Base-by-base conservation (phyloP, 1,140 invertebrate species). In the Papilio machaon region DNA sequence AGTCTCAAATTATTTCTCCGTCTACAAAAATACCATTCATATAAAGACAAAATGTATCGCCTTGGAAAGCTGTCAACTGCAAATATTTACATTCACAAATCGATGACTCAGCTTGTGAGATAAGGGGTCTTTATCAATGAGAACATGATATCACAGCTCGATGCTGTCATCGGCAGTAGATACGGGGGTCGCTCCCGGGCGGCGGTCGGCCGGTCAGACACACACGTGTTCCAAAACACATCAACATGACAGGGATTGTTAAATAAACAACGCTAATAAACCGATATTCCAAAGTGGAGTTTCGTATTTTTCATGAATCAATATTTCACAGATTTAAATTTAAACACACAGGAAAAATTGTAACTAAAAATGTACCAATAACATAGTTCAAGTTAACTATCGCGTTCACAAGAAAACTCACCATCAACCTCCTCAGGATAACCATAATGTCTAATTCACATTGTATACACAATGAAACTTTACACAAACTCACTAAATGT, bases 381-480 rank as follows among this genome's bases (percentile, higher is more conserved):
- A 19, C 17, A 58, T n/a, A 17, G n/a, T 19, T 7, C 17, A 58
- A 17, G 7, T 58, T 17, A 17, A 60, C 10, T 46, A 38, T 58
- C 19, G 30, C 43, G 49, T 78, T 7, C 15, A 81, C 23, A 19
- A 30, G 46, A 30, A 30, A 80, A 86, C 90, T 54, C 88, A 92
- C 91, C 90, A 90, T 82, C 80, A 90, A 92, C 82, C 84, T 91
- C 81, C 90, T 89, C 81, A 92, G 83, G 79, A 92, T 87, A 84
- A 92, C 91, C 91, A 92, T 92, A 47, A 80, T 90, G 86, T 52
- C 13, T 6, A 38, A 23, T 47, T 91, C 85, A 89, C 89, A 86
- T 87, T 73, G 82, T 85, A 81, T n/a, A 74, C 74, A 82, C 35
- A 60, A 47, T 64, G 3, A n/a, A 75, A 58, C 35, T 35, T 35